Conservation (phyloP, 2,113 vertebrate genomes). For the Romanogobio albipinnatus region DNA sequence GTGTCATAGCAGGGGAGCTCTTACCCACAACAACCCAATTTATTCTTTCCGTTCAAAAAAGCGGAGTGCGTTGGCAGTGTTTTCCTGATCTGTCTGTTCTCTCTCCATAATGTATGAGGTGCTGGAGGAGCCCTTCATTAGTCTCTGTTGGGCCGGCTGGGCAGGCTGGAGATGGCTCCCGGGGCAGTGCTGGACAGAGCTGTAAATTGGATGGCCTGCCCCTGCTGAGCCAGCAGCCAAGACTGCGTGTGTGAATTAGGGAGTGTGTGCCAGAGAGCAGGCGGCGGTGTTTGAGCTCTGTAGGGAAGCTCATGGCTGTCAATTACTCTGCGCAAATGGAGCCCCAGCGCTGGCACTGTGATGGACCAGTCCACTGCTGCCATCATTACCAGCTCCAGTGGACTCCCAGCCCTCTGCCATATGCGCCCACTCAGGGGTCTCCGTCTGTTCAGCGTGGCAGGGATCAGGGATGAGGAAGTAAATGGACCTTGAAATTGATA, state of each 20-base stretch:
- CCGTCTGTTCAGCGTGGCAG: slow-evolving; percentile 58
- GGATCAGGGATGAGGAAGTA: slow-evolving; percentile 57
- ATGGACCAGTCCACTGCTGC: slow-evolving; percentile 52
- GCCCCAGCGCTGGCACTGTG: slow-evolving; percentile 46
- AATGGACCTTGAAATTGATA: slow-evolving; percentile 65
- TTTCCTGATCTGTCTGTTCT: slow-evolving; percentile 48
- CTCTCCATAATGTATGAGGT: slow-evolving; percentile 62
- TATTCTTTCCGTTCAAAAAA: slow-evolving; percentile 51
- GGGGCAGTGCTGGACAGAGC: slow-evolving; percentile 57
- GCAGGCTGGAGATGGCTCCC: slow-evolving; percentile 57
- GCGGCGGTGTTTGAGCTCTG: slow-evolving; percentile 40
- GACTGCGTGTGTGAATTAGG: slow-evolving; percentile 57
- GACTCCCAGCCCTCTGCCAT: slow-evolving; percentile 57
- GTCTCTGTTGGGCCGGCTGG: slow-evolving; percentile 49
- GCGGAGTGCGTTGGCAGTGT: slow-evolving; percentile 46
- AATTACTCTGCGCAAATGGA: slow-evolving; percentile 51
- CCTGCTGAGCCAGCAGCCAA: slow-evolving; percentile 57
- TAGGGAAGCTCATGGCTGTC: slow-evolving; percentile 53
- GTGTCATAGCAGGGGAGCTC: slow-evolving; percentile 30
- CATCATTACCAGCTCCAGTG: slow-evolving; percentile 61
- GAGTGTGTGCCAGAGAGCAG: slow-evolving; percentile 45
- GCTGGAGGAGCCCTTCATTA: slow-evolving; percentile 59
- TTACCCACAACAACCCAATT: slow-evolving; percentile 48
- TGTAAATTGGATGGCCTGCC: slow-evolving; percentile 63
- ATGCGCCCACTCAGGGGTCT: slow-evolving; percentile 60